Evolutionary conservation across 2,113 vertebrate species (phyloP), one percentile per base, ranked within the genome.

Genomic region (Pseudopipra pipra): DNA sequence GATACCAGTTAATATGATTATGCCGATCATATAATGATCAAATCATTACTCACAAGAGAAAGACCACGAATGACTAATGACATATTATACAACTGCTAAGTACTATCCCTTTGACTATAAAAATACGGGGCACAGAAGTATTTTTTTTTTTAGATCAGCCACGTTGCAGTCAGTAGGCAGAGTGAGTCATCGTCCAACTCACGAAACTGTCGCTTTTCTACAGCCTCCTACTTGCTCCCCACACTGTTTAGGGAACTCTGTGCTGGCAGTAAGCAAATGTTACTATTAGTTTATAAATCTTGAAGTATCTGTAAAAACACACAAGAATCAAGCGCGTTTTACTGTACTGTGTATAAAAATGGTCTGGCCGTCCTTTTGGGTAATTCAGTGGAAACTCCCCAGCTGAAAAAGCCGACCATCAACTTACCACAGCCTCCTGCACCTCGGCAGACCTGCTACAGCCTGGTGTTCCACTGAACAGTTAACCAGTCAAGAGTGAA

Each of bases 121-220:
- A 96, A 94, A 87, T 77, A 95, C 49, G n/a, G 94, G 83, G 95
- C 81, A 90, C 74, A 94, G 31, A 75, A 87, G 63, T 76, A 39
- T 66, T 89, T 91, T 90, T 72, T 62, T 63, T 96, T 95, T 92
- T 68, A 91, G 61, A 81, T 77, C 82, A 93, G 98, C 98, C 98
- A 98, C 98, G 98, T 98, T 97, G 97, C 98, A 98, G 93, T 95
- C 93, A 84, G 96, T 95, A 97, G 97, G 96, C 96, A 96, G 94
- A 95, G 88, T 98, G 98, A 98, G 96, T 98, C 98, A 98, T 88
- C 95, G 54, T 35, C 82, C 94, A 96, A 95, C 96, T 96, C 95
- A 90, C 4, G 22, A 96, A 98, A 97, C 96, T 90, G 95, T 87
- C 52, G 92, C 90, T 92, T 90, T 95, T 95, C 83, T 83, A 63